Percentiles rank a stretch among this genome's conserved stretches.
phyloP scores from a whole-genome alignment of 2,113 vertebrate genomes.

The Festucalex cinctus region DNA sequence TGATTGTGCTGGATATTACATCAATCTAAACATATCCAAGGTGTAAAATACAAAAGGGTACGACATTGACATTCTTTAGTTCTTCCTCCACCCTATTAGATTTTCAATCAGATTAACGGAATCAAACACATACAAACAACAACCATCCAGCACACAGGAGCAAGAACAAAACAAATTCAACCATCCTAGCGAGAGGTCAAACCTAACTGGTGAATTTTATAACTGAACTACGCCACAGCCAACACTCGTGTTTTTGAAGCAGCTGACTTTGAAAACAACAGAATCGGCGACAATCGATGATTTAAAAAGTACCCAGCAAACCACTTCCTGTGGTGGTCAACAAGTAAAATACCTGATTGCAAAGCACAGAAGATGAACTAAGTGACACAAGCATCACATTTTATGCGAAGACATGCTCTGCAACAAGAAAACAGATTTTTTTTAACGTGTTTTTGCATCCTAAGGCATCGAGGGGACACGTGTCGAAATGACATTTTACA shows the following conservation, averaged over 20 bases:
- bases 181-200: background rate
- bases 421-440: constrained; percentile 34
- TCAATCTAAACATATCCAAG: background rate
- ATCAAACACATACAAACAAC: background rate
- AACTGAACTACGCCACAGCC: constrained; percentile 7
- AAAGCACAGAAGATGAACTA: constrained; percentile 33
- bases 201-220: constrained; percentile 9
- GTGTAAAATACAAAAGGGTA: background rate
- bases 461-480: constrained; percentile 28
- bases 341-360: constrained; percentile 11
- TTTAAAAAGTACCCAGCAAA: background rate
- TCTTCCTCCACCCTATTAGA: too few species aligned
- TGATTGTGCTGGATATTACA: background rate
- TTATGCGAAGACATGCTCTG: constrained; percentile 45
- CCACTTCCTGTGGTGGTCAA: background rate
- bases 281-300: background rate
- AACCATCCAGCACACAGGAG: background rate
- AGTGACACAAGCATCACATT: constrained; percentile 25
- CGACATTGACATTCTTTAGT: too few species aligned
- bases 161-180: too few species aligned
- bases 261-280: background rate
- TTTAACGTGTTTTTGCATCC: constrained; percentile 25
- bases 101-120: background rate
- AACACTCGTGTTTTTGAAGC: constrained; percentile 35
- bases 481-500: constrained; percentile 41